Evolutionary conservation across 2,113 vertebrate genomes (phyloP), one percentile per base, ranked within the genome.

Genomic region (Jacana jacana): DNA sequence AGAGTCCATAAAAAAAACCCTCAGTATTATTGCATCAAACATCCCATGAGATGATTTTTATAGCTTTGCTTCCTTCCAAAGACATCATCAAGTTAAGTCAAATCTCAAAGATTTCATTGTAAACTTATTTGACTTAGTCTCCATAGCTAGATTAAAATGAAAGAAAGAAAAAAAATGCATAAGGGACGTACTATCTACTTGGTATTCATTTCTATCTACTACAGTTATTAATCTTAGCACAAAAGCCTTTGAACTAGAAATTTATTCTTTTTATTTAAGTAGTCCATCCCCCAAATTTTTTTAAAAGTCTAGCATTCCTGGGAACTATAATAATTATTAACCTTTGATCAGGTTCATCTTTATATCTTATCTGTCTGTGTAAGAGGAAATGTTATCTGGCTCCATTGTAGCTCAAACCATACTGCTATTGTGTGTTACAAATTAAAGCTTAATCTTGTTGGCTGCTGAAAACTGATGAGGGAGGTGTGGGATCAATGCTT

Each of bases 311-410:
- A 63, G 4, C 37, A 70, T 90, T 92, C 58, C 20, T 88, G 83
- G 86, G 80, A 95, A 64, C 84, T 90, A 70, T 58, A 84, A 58
- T 81, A 90, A 93, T 93, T 90, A 88, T 92, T 73, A 92, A 78
- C 58, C n/a, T 91, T 84, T 92, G 55, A 69, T 88, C 17, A 25
- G 35, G 17, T 89, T 86, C n/a, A 52, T 83, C 91, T 81, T 92
- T 81, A n/a, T 78, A 24, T 91, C 49, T 83, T 89, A 63, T 83
- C 40, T 90, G 3, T 37, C 58, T 93, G 0, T 70, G 23, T 83
- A 80, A 88, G 15, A 88, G n/a, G 46, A 90, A 88, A 91, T 77
- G 30, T 88, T 72, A 66, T 65, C 37, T 61, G 49, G 8, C 19
- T 86, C 27, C 33, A 33, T 20, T 63, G 44, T 20, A 93, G 19